Base-by-base conservation (phyloP, 2,113 vertebrate genomes). In the Phycodurus eques region DNA sequence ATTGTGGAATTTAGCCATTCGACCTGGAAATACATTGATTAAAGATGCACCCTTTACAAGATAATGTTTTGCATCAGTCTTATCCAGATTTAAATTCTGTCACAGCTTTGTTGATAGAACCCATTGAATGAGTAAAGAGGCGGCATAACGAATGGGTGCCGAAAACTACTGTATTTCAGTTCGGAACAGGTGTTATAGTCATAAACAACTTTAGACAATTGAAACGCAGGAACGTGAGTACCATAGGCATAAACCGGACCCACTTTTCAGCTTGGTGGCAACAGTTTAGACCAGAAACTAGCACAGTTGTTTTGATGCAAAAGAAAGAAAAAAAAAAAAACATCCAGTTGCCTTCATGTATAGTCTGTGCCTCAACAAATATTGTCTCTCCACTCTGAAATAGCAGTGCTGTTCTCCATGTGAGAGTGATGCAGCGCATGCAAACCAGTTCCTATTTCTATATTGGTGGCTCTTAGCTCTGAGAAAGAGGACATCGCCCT, bases 381-480 rank as follows among this genome's bases (percentile, higher is more conserved):
- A 42, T 1, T 44, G 60, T 46, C 67, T n/a, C 19, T 68, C 60
- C 62, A 66, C 72, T 71, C 46, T 44, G 42, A 75, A 14, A 66
- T 53, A 51, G 64, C 43, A 8, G 31, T 66, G 35, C 43, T 71
- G 75, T 77, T 86, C 66, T 80, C 61, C 78, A 35, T 82, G 73
- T 69, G 39, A 83, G 68, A 39, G 62, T 61, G 43, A 86, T 70
- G 80, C 71, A 77, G 76, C 80, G 74, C 51, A 64, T 84, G 78
- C 76, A 75, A 77, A 81, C 70, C 74, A 87, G 78, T 91, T 91
- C 87, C 80, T 66, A 33, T 80, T 80, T 83, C 78, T 91, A 84
- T 90, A 89, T 88, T 72, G 44, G 80, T 85, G 77, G 33, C 72
- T 78, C 68, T 82, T 67, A 83, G 81, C 78, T 83, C 59, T 8